phyloP scores from a whole-genome alignment of 2,113 vertebrate genomes.

The Ceyx margarethae region DNA sequence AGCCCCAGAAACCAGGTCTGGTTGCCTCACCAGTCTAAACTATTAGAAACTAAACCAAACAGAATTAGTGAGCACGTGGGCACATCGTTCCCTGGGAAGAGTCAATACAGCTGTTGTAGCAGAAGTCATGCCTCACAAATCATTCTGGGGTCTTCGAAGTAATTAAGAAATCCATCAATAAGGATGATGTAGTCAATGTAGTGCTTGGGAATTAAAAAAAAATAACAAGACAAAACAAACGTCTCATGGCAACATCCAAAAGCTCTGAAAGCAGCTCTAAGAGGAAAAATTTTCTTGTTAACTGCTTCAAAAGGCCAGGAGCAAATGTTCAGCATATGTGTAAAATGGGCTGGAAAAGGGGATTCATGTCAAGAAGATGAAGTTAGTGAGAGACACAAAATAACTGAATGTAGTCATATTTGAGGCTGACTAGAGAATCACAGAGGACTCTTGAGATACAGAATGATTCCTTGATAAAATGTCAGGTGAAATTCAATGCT shows the following conservation, averaged over 20 bases:
- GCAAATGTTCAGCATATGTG: background rate
- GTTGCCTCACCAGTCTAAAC: background rate
- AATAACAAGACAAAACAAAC: background rate
- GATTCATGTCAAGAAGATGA: background rate
- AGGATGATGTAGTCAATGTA: background rate
- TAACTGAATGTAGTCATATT: background rate
- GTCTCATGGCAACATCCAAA: background rate
- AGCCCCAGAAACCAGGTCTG: background rate
- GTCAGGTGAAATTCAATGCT: background rate
- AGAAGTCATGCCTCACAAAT: background rate
- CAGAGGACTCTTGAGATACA: background rate
- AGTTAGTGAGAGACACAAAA: background rate
- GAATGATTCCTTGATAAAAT: background rate
- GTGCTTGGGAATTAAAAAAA: background rate
- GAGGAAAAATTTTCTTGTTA: background rate
- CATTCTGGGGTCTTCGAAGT: background rate
- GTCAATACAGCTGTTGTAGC: background rate
- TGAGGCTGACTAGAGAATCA: background rate
- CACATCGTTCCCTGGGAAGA: background rate
- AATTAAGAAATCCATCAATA: slow-evolving; percentile 8
- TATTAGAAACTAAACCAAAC: background rate
- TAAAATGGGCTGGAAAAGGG: background rate
- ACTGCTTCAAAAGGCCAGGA: background rate
- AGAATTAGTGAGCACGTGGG: background rate
- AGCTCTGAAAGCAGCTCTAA: background rate